Evolutionary conservation across 2,888 invertebrate genomes (phyloP).

Genomic region (Achlya flavicornis): DNA sequence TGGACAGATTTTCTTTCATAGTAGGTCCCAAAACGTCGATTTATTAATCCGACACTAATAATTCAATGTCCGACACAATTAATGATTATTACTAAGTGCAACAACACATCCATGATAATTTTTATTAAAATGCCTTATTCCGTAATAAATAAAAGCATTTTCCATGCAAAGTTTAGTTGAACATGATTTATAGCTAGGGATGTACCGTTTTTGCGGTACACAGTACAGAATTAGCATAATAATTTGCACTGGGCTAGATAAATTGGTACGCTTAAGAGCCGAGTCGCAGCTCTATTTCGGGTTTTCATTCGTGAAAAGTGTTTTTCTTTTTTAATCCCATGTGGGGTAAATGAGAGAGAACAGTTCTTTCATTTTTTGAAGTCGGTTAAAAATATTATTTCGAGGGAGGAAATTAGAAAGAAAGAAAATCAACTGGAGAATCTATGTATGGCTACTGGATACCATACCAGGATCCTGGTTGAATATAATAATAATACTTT

Average conservation of each 20-base stretch:
- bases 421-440: too few species aligned
- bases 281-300: constrained; percentile 7
- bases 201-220: constrained; percentile 37
- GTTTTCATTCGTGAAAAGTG: constrained; percentile 5
- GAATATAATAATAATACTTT: too few species aligned
- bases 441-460: too few species aligned
- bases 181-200: constrained; percentile 40
- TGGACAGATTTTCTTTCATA: too few species aligned
- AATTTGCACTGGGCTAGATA: constrained; percentile 36
- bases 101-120: too few species aligned
- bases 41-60: too few species aligned
- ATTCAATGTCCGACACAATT: too few species aligned
- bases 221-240: constrained; percentile 46
- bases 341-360: background rate
- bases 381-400: too few species aligned
- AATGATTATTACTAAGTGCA: too few species aligned
- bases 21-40: too few species aligned
- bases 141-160: background rate
- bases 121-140: background rate
- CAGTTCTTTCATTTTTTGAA: background rate
- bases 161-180: constrained; percentile 13
- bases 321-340: background rate
- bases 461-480: too few species aligned
- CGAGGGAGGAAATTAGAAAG: too few species aligned
- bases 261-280: constrained; percentile 23